Conservation (phyloP, 2,888 invertebrate genomes). For the Agonopterix subpropinquella region DNA sequence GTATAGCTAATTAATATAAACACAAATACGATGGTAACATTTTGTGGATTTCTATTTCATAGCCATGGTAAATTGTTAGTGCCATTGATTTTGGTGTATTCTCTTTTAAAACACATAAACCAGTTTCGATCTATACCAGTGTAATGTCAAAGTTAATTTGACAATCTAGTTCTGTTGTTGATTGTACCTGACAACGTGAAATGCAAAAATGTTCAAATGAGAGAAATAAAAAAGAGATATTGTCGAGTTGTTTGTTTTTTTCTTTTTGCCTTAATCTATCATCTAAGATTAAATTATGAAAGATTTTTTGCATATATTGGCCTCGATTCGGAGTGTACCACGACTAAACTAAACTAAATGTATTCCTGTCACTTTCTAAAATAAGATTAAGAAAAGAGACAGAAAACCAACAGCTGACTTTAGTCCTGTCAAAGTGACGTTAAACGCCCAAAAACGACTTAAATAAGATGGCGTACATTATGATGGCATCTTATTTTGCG, state of each 20-base stretch:
- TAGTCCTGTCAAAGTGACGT: too few species aligned
- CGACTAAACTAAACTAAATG: too few species aligned
- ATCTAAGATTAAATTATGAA: too few species aligned
- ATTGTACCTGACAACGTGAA: slow-evolving; percentile 55
- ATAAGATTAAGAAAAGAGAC: too few species aligned
- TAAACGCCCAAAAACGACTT: too few species aligned
- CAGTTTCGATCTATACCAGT: slow-evolving; percentile 3
- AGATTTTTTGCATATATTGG: too few species aligned
- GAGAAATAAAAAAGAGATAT: slow-evolving; percentile 51
- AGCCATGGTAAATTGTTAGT: slow-evolving; percentile 22
- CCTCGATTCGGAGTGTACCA: too few species aligned
- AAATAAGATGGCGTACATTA: too few species aligned
- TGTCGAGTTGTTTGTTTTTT: slow-evolving; percentile 18
- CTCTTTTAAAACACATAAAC: too few species aligned
- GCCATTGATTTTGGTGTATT: slow-evolving; percentile 19
- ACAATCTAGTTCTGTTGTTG: slow-evolving; percentile 32
- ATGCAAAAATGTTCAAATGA: slow-evolving; percentile 57
- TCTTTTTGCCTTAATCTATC: background rate
- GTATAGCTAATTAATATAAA: slow-evolving; percentile 18
- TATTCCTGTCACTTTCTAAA: too few species aligned
- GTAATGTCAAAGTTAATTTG: slow-evolving; percentile 2
- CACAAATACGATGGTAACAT: slow-evolving; percentile 15
- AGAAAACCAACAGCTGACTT: too few species aligned
- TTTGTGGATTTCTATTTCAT: slow-evolving; percentile 13
- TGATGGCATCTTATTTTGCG: too few species aligned